Evolutionary conservation across 2,888 invertebrate genomes (phyloP).

Genomic region (Alcis repandata): DNA sequence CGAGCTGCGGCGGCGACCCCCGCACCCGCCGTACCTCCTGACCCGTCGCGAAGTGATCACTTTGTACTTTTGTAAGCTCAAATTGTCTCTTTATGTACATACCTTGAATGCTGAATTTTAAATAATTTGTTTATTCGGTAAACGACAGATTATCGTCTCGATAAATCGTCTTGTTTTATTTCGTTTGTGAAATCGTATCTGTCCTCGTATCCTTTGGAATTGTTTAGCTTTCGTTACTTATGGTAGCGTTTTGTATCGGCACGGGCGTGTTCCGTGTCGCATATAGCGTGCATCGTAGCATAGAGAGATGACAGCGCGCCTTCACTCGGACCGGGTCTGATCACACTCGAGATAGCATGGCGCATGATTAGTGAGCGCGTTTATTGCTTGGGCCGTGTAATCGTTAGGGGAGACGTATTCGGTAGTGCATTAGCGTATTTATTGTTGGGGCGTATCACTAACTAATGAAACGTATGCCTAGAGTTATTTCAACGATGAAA

Average conservation of each 20-base stretch:
- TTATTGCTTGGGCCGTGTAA: slow-evolving; percentile 78
- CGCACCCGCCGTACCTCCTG: slow-evolving; percentile 82
- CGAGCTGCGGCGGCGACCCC: slow-evolving; percentile 82
- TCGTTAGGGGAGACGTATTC: slow-evolving; percentile 75
- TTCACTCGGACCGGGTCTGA: slow-evolving; percentile 22
- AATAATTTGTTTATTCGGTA: slow-evolving; percentile 67
- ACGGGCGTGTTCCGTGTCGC: slow-evolving; percentile 55
- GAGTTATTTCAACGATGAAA: slow-evolving; percentile 77
- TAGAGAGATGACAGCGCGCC: slow-evolving; percentile 30
- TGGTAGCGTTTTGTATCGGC: slow-evolving; percentile 54
- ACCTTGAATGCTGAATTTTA: slow-evolving; percentile 77
- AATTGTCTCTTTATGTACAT: slow-evolving; percentile 83
- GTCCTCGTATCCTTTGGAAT: slow-evolving; percentile 53
- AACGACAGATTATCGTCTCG: slow-evolving; percentile 78
- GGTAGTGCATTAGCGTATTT: slow-evolving; percentile 81
- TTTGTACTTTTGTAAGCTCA: slow-evolving; percentile 86
- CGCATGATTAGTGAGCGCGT: slow-evolving; percentile 62
- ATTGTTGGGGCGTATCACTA: slow-evolving; percentile 76
- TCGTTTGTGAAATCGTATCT: slow-evolving; percentile 51
- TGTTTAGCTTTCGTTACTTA: slow-evolving; percentile 56
- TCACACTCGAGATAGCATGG: slow-evolving; percentile 52
- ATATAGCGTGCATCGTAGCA: slow-evolving; percentile 21
- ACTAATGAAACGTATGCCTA: slow-evolving; percentile 74
- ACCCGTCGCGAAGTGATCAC: slow-evolving; percentile 83
- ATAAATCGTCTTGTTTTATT: slow-evolving; percentile 74